Base-by-base conservation (phyloP, 2,888 invertebrate genomes). In the Cheilosia urbana region DNA sequence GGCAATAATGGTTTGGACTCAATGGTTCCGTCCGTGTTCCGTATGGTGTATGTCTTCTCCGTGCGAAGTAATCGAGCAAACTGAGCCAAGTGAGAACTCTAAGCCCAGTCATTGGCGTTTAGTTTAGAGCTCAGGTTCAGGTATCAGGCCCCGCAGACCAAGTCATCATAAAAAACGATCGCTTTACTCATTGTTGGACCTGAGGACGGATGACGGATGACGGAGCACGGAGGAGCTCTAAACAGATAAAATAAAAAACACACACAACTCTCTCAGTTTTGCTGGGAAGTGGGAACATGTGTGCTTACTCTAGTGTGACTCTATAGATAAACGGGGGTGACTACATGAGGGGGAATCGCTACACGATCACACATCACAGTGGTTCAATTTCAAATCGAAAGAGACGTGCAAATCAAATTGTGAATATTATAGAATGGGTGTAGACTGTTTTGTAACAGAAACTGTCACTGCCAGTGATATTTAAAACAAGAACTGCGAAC, bases 161-260 rank as follows among this genome's bases (percentile, higher is more conserved):
- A 75, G 51, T 68, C 76, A 68, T 60, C 76, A 68, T 19, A 76
- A 58, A 76, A 77, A 60, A 66, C 57, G 66, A 66, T 76, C 76
- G 51, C 58, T 76, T 76, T 76, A 66, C 75, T 76, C 58, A 51
- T 24, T 37, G 37, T 37, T 37, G 58, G 21, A 34, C 13, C 21
- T 3, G n/a, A n/a, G 34, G 37, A 19, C 19, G n/a, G n/a, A 27
- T 19, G 13, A 19, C 19, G n/a, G 55, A 27, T 30, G 55, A n/a
- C n/a, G n/a, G n/a, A 27, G 34, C 19, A 19, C 19, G n/a, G 55
- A 27, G 55, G 55, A n/a, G 24, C n/a, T 27, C 15, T 17, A 17
- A 9, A 47, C 6, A 45, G 45, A 45, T 7, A 47, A 19, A n/a
- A 6, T n/a, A 47, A 47, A n/a, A 47, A 5, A 4, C n/a, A 47